These are phyloP conservation scores for Hippolais icterina DNA, from an alignment of 2,113 vertebrate species.

Conservation along the genomic window DNA sequence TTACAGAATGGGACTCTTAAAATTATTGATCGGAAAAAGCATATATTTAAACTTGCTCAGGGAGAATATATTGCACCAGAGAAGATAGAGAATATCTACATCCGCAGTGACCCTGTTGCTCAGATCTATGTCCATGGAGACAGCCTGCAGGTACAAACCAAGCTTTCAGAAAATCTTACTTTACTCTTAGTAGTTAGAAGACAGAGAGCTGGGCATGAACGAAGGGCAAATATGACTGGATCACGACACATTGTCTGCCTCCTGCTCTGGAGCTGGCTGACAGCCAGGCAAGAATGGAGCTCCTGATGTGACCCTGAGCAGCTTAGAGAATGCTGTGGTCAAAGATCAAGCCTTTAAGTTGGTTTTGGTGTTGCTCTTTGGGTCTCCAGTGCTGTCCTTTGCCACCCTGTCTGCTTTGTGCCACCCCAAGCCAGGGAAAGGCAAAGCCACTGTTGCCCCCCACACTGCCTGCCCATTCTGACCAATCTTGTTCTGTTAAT, in stretches of 20 bases:
- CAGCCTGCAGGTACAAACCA: slow-evolving; percentile 86
- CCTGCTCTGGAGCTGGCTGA: neutral
- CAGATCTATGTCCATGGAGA: slow-evolving; percentile 95
- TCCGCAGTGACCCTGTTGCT: slow-evolving; percentile 89
- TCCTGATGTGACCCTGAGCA: neutral
- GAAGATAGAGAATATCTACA: slow-evolving; percentile 99
- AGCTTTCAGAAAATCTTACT: neutral
- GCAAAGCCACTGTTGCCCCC: neutral
- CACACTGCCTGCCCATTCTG: neutral
- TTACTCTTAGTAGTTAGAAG: neutral
- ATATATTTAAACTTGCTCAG: slow-evolving; percentile 98
- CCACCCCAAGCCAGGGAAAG: neutral
- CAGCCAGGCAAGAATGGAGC: neutral
- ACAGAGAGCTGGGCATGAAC: neutral
- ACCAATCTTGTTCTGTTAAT: neutral
- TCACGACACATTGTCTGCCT: fast-evolving
- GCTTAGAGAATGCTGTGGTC: neutral
- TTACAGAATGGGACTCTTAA: slow-evolving; percentile 91
- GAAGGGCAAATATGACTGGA: neutral
- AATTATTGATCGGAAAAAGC: slow-evolving; percentile 97
- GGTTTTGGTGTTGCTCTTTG: neutral
- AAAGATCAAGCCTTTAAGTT: neutral
- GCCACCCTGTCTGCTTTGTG: neutral
- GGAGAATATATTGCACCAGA: slow-evolving; percentile 97
- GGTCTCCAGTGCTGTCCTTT: neutral